A percentile compares a stretch with the other conserved stretches of the same genome.
Conservation (phyloP, 2,113 vertebrate genomes). For the Numida meleagris region DNA sequence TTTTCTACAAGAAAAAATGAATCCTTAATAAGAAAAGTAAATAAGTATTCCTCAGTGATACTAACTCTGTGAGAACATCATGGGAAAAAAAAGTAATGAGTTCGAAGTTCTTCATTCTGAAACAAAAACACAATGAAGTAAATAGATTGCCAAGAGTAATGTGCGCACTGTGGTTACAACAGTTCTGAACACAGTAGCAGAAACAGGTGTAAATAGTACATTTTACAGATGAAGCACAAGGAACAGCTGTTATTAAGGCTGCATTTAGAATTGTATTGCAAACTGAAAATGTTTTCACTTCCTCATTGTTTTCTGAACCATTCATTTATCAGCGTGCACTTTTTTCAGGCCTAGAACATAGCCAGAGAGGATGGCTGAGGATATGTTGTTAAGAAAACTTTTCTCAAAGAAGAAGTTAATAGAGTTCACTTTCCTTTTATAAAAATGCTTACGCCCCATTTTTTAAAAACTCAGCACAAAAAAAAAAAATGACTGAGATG, state of each 20-base stretch:
- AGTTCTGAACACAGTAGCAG: background rate
- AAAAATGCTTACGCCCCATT: background rate
- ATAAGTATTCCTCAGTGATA: background rate
- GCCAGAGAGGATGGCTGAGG: background rate
- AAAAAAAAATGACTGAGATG: background rate
- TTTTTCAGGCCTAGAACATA: background rate
- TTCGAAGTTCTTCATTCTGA: background rate
- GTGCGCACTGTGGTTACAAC: background rate
- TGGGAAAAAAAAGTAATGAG: background rate
- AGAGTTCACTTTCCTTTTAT: background rate
- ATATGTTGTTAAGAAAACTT: background rate
- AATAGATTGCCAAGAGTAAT: background rate
- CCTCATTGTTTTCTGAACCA: background rate
- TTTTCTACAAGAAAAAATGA: background rate
- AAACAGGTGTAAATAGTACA: background rate
- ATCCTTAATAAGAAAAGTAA: background rate
- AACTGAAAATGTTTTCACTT: background rate
- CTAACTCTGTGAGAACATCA: background rate
- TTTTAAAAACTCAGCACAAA: background rate
- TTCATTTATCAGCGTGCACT: background rate
- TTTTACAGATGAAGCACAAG: background rate
- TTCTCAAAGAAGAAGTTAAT: background rate
- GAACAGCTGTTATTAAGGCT: background rate
- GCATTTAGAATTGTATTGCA: background rate
- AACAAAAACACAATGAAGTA: background rate